These are phyloP conservation scores for Drosophila baimaii DNA, from an alignment of 1,140 invertebrate genomes.

Conservation along the genomic window DNA sequence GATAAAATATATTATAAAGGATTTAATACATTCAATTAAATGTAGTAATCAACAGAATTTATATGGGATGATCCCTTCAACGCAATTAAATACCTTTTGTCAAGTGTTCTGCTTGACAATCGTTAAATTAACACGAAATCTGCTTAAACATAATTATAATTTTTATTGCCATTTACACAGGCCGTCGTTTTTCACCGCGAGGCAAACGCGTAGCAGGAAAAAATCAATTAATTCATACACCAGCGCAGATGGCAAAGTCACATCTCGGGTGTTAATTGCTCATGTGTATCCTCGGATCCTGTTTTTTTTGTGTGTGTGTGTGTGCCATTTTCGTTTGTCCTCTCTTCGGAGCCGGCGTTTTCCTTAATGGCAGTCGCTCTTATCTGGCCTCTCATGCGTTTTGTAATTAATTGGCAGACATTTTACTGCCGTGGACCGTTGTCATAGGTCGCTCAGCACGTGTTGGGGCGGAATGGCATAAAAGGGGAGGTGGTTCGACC, in stretches of 20 bases:
- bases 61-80: neutral
- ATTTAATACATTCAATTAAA: neutral
- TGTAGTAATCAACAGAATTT: neutral
- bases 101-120: neutral
- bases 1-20: neutral
- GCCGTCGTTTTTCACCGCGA: neutral
- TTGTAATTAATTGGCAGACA: conserved; percentile 77
- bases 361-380: conserved; percentile 62
- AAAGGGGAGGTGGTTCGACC: conserved; percentile 30
- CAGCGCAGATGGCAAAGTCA: conserved; percentile 38
- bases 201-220: conserved; percentile 2
- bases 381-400: conserved; percentile 73
- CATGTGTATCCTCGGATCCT: conserved; percentile 28
- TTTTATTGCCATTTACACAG: conserved; percentile 20
- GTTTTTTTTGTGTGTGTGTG: conserved; percentile 7
- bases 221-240: conserved; percentile 44
- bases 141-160: conserved; percentile 30
- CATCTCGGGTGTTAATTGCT: conserved; percentile 52
- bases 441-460: conserved; percentile 74
- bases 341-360: conserved; percentile 37
- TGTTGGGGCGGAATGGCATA: conserved; percentile 29
- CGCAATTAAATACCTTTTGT: neutral
- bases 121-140: conserved; percentile 22
- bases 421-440: conserved; percentile 63
- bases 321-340: conserved; percentile 16